A percentile compares a stretch with the other conserved stretches of the same genome.
Evolutionary conservation across 2,797 vertebrate genomes (phyloP).

Genomic region (Chiloscyllium punctatum): DNA sequence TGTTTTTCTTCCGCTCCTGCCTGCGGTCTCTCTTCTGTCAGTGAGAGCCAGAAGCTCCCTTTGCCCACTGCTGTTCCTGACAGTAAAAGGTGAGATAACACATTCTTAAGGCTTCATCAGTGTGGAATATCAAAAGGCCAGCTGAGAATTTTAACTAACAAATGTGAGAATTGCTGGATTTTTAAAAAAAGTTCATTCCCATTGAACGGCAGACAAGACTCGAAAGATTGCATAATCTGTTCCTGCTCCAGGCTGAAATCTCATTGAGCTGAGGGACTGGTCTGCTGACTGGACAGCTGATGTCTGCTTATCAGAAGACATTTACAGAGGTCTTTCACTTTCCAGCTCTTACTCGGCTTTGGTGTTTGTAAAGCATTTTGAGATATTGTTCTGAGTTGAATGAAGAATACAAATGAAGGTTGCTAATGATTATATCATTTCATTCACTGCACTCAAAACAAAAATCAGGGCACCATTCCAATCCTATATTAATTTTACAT

Average conservation of each 20-base stretch:
- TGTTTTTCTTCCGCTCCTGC: background rate
- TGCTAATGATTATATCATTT: background rate
- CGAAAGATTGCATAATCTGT: too few relatives aligned
- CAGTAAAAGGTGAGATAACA: background rate
- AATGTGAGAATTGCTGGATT: background rate
- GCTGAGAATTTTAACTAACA: background rate
- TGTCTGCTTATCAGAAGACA: background rate
- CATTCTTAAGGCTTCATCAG: background rate
- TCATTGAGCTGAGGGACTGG: too few relatives aligned
- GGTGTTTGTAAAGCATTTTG: background rate
- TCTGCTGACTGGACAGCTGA: background rate
- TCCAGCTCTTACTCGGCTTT: background rate
- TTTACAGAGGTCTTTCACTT: background rate
- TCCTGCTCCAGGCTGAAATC: too few relatives aligned
- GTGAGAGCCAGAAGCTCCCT: background rate
- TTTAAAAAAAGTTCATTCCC: background rate
- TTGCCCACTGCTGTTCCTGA: background rate
- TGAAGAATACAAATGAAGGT: background rate
- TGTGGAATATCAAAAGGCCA: background rate
- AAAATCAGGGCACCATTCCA: background rate
- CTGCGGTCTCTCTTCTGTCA: background rate
- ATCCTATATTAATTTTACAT: background rate
- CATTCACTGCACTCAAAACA: background rate
- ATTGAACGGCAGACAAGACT: too few relatives aligned
- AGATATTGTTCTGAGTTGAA: background rate